Evolutionary conservation across 2,797 vertebrate species (phyloP), one percentile per base, ranked within the genome.

Genomic region (Taeniopygia guttata): DNA sequence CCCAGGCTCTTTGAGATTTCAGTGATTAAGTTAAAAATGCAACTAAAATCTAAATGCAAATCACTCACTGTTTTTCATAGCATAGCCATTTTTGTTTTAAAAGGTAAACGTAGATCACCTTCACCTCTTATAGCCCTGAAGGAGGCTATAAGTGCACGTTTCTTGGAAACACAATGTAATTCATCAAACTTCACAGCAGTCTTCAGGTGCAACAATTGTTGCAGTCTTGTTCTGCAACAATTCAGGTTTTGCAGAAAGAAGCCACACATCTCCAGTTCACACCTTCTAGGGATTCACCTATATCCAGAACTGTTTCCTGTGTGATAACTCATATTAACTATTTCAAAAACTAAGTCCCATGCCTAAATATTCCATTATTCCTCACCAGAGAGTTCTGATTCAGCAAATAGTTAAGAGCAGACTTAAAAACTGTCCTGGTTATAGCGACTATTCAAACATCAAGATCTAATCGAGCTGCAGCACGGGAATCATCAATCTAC

Each of bases 401-500:
- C 45, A 38, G 11, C 8, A 10, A 38, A 49, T 0, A 46, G 16
- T 34, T 54, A 19, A 75, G n/a, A 36, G 12, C 20, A 18, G 30
- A 16, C 3, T 26, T 15, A 19, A 66, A 42, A 3, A 32, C 23
- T 19, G 25, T 25, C 21, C 11, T 9, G 13, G 3, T 8, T 55
- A 18, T 1, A 42, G 5, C 0, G 10, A 17, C 36, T 13, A 22
- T 4, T 40, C 42, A 51, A 59, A 54, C 30, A 8, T 10, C 42
- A 38, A 45, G 10, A 58, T 3, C 6, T 21, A 43, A 12, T 2
- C 7, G 1, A 49, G 16, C 7, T 3, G 49, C 4, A 36, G 4
- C 20, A 8, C 0, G 1, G 40, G 0, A 29, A 6, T 20, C 1
- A 2, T 29, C 0, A 16, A 21, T 4, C 6, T 27, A 38, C 60